Base-by-base conservation (phyloP, 2,888 invertebrate genomes). In the Poecilobothrus nobilitatus region DNA sequence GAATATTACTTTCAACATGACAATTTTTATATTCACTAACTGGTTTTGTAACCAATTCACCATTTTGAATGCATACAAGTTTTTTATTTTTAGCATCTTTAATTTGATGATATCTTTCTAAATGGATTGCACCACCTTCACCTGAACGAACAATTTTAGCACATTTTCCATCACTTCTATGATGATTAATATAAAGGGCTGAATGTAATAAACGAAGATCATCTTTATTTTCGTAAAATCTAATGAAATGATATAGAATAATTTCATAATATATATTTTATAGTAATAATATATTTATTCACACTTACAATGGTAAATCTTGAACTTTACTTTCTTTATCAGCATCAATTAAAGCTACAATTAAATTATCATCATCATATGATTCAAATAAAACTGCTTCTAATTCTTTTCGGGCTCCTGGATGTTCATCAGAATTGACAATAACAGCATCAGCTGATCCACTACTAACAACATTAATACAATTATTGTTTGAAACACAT, bases 1-100 rank as follows among this genome's bases (percentile, higher is more conserved):
- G 27, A 63, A 80, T 68, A 65, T 76, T 75, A 5, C 78, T 78
- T 66, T 82, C 82, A 69, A 79, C 76, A 68, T 80, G 80, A 74
- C 82, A 82, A 8, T 68, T 71, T 64, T 72, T 73, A 66, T 74
- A 76, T 67, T 81, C 81, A 67, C 78, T 78, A 3, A 81, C 74
- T 0, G 80, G 76, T 65, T 77, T 78, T 2, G 15, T 15, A 18
- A 53, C 53, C 2, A 53, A 9, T 18, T 9, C 6, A 53, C n/a
- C 53, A 12, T 53, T 53, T 53, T 53, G 12, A 53, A 53, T 15
- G 15, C 53, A 53, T 18, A 53, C 53, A 3, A 53, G 18, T 53
- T 53, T 53, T 53, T 53, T 53, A 53, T 53, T 6, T 18, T 12
- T 53, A 12, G 15, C 15, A 53, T 53, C 53, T 53, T 53, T 53